phyloP scores from a whole-genome alignment of 2,888 invertebrate species.

The Cataglyphis albicans region DNA sequence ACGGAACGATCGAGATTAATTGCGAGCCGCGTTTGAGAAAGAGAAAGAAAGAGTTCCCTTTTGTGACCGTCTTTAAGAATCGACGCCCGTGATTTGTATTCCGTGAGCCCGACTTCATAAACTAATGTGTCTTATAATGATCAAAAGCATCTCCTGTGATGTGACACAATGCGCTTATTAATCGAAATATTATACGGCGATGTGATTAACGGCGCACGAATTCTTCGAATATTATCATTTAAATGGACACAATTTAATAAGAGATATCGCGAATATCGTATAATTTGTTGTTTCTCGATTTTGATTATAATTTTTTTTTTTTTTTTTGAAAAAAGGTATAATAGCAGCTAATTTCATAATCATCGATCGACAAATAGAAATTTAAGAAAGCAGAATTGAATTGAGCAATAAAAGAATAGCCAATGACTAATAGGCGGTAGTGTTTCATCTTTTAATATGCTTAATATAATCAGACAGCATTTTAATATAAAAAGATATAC shows the following conservation, averaged over 20 bases:
- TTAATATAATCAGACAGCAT: neutral
- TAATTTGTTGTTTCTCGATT: neutral
- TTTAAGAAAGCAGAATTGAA: constrained; percentile 8
- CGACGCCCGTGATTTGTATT: constrained; percentile 56
- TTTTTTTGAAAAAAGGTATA: neutral
- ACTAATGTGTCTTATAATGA: constrained; percentile 24
- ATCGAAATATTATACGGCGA: constrained; percentile 20
- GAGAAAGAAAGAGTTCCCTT: constrained; percentile 37
- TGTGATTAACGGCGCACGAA: constrained; percentile 14
- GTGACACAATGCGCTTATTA: constrained; percentile 23
- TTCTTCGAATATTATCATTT: constrained; percentile 11
- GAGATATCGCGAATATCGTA: neutral
- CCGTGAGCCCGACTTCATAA: constrained; percentile 41
- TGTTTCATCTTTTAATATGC: neutral
- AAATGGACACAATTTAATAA: constrained; percentile 23
- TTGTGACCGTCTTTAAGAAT: constrained; percentile 40
- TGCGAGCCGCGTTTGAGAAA: constrained; percentile 69
- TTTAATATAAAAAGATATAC: constrained; percentile 4
- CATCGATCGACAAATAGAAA: constrained; percentile 5
- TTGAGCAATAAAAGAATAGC: neutral
- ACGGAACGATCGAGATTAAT: constrained; percentile 73
- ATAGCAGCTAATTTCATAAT: neutral
- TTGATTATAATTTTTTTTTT: neutral
- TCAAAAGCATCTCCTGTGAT: constrained; percentile 28
- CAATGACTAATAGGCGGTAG: neutral